Evolutionary conservation across 2,113 vertebrate species (phyloP).

Genomic region (Osmerus eperlanus): DNA sequence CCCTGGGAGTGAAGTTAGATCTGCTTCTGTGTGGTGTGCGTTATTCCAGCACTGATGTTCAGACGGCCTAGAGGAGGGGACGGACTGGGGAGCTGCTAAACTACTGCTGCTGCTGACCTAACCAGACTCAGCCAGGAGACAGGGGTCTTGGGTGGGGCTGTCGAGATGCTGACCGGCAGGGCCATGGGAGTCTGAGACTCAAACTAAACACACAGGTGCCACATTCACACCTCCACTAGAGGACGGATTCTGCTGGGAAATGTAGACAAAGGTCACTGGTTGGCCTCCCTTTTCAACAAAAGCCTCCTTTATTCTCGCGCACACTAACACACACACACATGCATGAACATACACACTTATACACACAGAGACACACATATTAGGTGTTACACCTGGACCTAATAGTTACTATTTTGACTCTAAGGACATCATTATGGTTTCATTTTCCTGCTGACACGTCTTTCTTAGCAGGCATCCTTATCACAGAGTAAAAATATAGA

Average conservation of each 20-base stretch:
- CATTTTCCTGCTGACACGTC: too few species aligned
- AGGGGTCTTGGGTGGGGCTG: not conserved
- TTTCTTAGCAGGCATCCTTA: too few species aligned
- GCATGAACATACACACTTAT: conserved; percentile 40
- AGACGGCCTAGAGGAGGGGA: too few species aligned
- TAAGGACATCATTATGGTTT: too few species aligned
- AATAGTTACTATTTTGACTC: too few species aligned
- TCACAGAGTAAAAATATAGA: not conserved
- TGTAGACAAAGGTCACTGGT: conserved; percentile 54
- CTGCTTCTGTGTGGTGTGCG: too few species aligned
- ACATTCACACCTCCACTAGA: conserved; percentile 65
- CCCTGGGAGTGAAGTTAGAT: too few species aligned
- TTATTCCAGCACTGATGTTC: too few species aligned
- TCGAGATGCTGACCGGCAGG: conserved; percentile 42
- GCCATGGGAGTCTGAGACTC: conserved; percentile 58
- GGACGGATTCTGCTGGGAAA: conserved; percentile 57
- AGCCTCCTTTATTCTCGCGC: conserved; percentile 55
- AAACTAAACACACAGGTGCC: conserved; percentile 69
- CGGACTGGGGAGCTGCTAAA: too few species aligned
- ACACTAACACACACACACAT: conserved; percentile 12
- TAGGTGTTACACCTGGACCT: too few species aligned
- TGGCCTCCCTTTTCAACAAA: conserved; percentile 53
- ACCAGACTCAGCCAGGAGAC: too few species aligned
- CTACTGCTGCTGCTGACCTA: too few species aligned
- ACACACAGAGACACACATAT: conserved; percentile 11